phyloP scores from a whole-genome alignment of 2,888 invertebrate genomes.

The Epirrita christyi region DNA sequence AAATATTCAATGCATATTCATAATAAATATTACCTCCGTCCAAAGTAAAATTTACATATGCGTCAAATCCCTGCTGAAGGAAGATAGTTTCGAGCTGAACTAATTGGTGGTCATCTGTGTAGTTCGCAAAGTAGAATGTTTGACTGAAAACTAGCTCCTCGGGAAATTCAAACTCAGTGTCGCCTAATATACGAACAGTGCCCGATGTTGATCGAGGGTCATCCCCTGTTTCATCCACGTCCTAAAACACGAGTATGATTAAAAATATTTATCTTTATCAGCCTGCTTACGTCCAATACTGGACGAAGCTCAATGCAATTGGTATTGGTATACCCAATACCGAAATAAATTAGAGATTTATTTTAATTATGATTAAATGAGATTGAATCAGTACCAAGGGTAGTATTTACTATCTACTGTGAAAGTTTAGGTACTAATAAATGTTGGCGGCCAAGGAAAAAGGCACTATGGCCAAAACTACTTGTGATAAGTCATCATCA shows the following conservation, averaged over 20 bases:
- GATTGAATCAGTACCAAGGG: too few species aligned
- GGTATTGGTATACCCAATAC: too few species aligned
- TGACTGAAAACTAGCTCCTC: conserved; percentile 73
- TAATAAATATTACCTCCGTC: conserved; percentile 58
- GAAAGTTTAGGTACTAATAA: too few species aligned
- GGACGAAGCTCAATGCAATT: too few species aligned
- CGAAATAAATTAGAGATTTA: too few species aligned
- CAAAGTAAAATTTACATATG: conserved; percentile 58
- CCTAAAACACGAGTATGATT: conserved; percentile 48
- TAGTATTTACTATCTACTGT: neutral
- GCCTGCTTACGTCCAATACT: too few species aligned
- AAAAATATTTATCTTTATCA: too few species aligned
- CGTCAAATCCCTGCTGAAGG: conserved; percentile 64
- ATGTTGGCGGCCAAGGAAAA: neutral
- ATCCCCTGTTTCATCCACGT: conserved; percentile 65
- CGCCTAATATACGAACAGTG: conserved; percentile 62
- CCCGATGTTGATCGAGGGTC: conserved; percentile 51
- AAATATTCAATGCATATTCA: neutral
- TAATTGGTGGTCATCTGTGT: conserved; percentile 56
- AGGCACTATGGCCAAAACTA: neutral
- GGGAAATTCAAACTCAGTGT: conserved; percentile 67
- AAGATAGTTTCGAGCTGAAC: conserved; percentile 54
- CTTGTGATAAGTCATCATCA: too few species aligned
- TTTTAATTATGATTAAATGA: too few species aligned
- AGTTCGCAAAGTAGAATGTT: conserved; percentile 72